Conservation (phyloP, 2,797 vertebrate genomes). For the Parauchenoglanis punctatus region DNA sequence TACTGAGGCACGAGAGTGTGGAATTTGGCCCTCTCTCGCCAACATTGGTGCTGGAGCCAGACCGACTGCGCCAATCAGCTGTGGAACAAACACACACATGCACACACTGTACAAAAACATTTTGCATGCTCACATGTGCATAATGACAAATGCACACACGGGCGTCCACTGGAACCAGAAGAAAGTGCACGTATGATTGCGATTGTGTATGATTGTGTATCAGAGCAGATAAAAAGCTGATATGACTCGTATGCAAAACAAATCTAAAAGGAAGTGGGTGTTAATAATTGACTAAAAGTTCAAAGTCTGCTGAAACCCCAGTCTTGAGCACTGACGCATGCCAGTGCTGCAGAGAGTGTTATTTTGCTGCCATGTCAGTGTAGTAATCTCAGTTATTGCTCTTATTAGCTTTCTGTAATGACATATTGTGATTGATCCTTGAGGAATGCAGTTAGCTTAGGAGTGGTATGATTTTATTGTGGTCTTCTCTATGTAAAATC, state of each 20-base stretch:
- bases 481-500: slow-evolving; percentile 69
- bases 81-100: slow-evolving; percentile 10
- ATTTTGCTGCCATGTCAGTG: slow-evolving; percentile 7
- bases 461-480: slow-evolving; percentile 73
- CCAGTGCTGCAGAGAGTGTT: neutral
- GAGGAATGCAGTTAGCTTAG: slow-evolving; percentile 76
- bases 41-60: slow-evolving; percentile 78
- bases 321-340: neutral
- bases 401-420: slow-evolving; percentile 61
- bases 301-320: slow-evolving; percentile 35
- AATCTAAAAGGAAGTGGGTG: slow-evolving; percentile 28
- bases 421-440: slow-evolving; percentile 75
- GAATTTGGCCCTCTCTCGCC: slow-evolving; percentile 78
- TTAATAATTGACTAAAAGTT: slow-evolving; percentile 39
- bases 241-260: neutral
- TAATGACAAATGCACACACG: neutral
- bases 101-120: slow-evolving; percentile 20
- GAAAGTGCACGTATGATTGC: neutral
- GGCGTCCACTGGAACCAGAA: neutral
- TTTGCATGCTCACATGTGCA: neutral
- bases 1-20: slow-evolving; percentile 75
- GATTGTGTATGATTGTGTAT: neutral
- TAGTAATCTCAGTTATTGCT: slow-evolving; percentile 27
- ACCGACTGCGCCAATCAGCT: slow-evolving; percentile 65
- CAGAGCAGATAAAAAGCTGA: slow-evolving; percentile 5